phyloP scores from a whole-genome alignment of 1,140 invertebrate species.

The Nasonia giraulti region DNA sequence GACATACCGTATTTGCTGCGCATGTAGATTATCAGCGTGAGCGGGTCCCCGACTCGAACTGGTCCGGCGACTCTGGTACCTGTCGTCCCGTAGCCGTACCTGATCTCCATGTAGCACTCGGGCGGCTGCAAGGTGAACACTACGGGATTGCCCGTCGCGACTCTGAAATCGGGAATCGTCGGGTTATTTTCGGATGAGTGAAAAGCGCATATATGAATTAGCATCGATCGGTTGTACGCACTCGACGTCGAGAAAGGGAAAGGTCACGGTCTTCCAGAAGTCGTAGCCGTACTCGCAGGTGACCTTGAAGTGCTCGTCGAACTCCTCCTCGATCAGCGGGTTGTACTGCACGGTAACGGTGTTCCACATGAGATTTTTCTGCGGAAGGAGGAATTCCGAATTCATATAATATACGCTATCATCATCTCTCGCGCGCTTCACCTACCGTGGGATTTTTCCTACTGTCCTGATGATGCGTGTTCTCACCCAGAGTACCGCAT shows the following conservation, averaged over 20 bases:
- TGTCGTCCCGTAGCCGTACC: conserved; percentile 89
- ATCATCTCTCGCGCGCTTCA: conserved; percentile 45
- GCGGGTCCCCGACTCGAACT: conserved; percentile 92
- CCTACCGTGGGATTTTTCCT: conserved; percentile 89
- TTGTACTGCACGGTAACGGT: conserved; percentile 96
- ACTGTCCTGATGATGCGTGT: conserved; percentile 88
- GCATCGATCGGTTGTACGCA: conserved; percentile 74
- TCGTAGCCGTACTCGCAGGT: conserved; percentile 97
- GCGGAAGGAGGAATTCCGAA: conserved; percentile 55
- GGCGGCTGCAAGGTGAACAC: conserved; percentile 95
- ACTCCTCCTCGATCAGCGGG: conserved; percentile 93
- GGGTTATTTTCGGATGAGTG: background rate
- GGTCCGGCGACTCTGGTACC: conserved; percentile 90
- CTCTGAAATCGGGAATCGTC: conserved; percentile 75
- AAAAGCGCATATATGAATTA: too few species aligned
- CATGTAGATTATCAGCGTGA: conserved; percentile 96
- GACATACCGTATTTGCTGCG: conserved; percentile 89
- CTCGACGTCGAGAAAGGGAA: conserved; percentile 95
- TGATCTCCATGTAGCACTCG: conserved; percentile 96
- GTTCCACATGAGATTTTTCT: conserved; percentile 98
- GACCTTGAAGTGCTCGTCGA: conserved; percentile 96
- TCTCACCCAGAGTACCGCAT: conserved; percentile 92
- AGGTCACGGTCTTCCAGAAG: conserved; percentile 97
- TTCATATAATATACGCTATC: background rate
- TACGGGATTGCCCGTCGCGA: conserved; percentile 93